These are phyloP conservation scores for Lethenteron reissneri DNA, from an alignment of 2,113 vertebrate species.

Conservation along the genomic window DNA sequence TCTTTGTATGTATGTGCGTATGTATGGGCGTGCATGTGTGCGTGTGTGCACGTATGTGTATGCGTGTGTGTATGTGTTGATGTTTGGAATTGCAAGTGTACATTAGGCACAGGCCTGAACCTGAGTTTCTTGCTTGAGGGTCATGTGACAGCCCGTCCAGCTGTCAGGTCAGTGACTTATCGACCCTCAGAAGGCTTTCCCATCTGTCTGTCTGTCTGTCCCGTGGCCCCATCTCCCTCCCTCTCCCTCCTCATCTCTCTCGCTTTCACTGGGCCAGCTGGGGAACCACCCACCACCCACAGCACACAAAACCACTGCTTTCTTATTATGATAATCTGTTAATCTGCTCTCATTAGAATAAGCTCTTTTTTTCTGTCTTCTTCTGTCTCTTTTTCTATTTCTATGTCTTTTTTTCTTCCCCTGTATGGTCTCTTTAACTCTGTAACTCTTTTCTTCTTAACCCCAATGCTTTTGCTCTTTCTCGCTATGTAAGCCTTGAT, in stretches of 20 bases:
- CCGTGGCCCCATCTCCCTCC: neutral
- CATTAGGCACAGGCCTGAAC: no score
- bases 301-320: neutral
- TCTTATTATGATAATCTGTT: conserved; percentile 5
- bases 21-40: neutral
- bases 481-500: no score
- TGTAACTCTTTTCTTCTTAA: no score
- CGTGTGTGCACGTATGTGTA: neutral
- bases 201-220: conserved; percentile 6
- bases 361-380: neutral
- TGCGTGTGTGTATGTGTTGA: neutral
- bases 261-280: neutral
- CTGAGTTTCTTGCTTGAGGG: neutral
- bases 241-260: conserved; percentile 1
- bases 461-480: no score
- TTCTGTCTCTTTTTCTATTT: neutral
- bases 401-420: neutral
- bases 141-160: conserved; percentile 1
- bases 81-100: no score
- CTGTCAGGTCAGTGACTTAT: conserved; percentile 5
- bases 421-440: neutral
- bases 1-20: no score
- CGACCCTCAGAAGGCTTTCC: conserved; percentile 1
- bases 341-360: conserved; percentile 4
- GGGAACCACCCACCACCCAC: neutral